Evolutionary conservation across 2,888 invertebrate genomes (phyloP).

Genomic region (Cephus sareptanus): DNA sequence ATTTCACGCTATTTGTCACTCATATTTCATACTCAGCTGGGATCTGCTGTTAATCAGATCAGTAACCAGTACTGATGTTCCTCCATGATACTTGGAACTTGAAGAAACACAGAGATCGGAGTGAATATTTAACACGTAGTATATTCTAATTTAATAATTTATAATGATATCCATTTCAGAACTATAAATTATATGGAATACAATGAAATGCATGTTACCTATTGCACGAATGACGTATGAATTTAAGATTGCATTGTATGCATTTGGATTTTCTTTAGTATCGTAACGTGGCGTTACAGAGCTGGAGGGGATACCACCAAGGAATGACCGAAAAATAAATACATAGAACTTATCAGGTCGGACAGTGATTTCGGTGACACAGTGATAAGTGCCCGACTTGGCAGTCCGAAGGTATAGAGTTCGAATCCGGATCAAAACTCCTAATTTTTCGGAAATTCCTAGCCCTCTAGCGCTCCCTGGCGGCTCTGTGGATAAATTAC

Average conservation of each 20-base stretch:
- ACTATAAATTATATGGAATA: neutral
- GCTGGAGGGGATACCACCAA: no score
- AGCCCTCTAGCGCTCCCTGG: no score
- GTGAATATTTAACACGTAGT: neutral
- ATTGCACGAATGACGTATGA: neutral
- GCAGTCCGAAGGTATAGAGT: no score
- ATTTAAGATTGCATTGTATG: neutral
- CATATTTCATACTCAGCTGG: neutral
- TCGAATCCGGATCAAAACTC: no score
- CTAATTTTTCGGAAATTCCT: no score
- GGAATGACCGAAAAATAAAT: no score
- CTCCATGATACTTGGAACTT: neutral
- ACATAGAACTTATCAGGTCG: no score
- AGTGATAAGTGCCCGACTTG: no score
- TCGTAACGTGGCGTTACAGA: no score
- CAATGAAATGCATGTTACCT: neutral
- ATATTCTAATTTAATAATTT: neutral
- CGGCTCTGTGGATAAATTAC: no score
- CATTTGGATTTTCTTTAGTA: neutral
- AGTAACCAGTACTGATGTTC: neutral
- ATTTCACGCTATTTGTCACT: neutral
- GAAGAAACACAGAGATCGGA: neutral
- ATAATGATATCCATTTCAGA: neutral
- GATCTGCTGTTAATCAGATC: neutral
- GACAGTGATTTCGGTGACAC: no score